Conservation (phyloP, 2,888 invertebrate genomes). For the Coelinius sp. region DNA sequence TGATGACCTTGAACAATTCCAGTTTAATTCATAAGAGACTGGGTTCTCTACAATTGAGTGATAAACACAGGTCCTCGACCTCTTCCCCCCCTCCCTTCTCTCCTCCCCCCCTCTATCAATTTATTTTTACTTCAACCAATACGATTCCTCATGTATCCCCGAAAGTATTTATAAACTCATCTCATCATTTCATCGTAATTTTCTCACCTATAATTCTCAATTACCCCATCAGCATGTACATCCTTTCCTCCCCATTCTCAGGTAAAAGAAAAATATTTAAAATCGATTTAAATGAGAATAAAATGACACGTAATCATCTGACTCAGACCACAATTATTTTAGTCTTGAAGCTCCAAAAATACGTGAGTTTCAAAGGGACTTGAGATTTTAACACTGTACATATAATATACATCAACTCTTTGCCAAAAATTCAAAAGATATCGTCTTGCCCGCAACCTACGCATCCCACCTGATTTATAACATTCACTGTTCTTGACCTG, state of each 20-base stretch:
- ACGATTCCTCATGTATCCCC: constrained; percentile 45
- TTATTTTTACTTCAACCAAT: constrained; percentile 48
- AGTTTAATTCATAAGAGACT: background rate
- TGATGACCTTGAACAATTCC: background rate
- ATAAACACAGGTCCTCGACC: constrained; percentile 48
- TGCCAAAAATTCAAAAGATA: constrained; percentile 33
- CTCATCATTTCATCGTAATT: constrained; percentile 20
- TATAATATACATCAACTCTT: too few relatives aligned
- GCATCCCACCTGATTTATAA: constrained; percentile 22
- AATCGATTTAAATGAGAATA: constrained; percentile 6
- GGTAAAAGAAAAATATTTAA: background rate
- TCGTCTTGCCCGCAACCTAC: constrained; percentile 31
- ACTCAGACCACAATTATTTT: constrained; percentile 66
- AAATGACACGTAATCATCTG: constrained; percentile 44
- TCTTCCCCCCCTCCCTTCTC: constrained; percentile 19
- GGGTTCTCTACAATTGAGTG: background rate
- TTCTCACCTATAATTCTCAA: background rate
- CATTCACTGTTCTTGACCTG: constrained; percentile 43
- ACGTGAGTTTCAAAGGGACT: constrained; percentile 62
- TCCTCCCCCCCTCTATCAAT: background rate
- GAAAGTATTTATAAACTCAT: constrained; percentile 49
- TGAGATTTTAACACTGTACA: constrained; percentile 11
- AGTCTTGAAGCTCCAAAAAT: constrained; percentile 68
- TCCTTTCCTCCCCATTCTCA: background rate
- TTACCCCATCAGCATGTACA: background rate